A percentile compares a stretch with the other conserved stretches of the same genome.
phyloP scores from a whole-genome alignment of 30 jellyfish, hydroid and myxozoan genomes.

The Aurelia sp. region DNA sequence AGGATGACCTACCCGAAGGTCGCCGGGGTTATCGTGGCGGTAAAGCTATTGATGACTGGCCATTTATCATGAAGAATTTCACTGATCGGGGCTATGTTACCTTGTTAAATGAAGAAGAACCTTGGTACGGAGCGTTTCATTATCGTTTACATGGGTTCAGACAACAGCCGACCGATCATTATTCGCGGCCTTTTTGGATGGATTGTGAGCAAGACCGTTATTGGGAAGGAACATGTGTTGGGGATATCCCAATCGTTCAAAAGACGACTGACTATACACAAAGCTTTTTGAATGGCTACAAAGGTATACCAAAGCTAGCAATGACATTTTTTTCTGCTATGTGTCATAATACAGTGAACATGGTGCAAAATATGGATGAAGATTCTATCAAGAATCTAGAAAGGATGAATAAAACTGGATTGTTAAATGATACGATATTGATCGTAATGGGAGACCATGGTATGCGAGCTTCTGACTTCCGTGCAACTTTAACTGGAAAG shows the following conservation, averaged over 20 bases:
- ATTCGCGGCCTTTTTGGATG: constrained; percentile 73
- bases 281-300: constrained; percentile 2
- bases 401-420: neutral
- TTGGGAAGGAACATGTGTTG: neutral
- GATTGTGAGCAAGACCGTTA: neutral
- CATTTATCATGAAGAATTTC: constrained; percentile 68
- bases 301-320: constrained; percentile 18
- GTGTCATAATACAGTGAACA: constrained; percentile 51
- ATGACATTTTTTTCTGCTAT: neutral
- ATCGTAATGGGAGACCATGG: constrained; percentile 63
- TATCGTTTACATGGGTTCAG: constrained; percentile 71
- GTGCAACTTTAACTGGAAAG: constrained; percentile 53
- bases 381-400: constrained; percentile 22
- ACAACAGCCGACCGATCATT: constrained; percentile 65
- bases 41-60: constrained; percentile 65
- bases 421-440: constrained; percentile 31
- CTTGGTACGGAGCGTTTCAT: constrained; percentile 49
- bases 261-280: neutral
- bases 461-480: constrained; percentile 4
- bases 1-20: constrained; percentile 51
- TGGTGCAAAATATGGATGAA: constrained; percentile 26
- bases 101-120: constrained; percentile 56
- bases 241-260: neutral
- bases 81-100: constrained; percentile 60
- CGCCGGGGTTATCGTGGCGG: constrained; percentile 32